phyloP scores from a whole-genome alignment of 1,140 invertebrate genomes.

The Drosophila sucinea region DNA sequence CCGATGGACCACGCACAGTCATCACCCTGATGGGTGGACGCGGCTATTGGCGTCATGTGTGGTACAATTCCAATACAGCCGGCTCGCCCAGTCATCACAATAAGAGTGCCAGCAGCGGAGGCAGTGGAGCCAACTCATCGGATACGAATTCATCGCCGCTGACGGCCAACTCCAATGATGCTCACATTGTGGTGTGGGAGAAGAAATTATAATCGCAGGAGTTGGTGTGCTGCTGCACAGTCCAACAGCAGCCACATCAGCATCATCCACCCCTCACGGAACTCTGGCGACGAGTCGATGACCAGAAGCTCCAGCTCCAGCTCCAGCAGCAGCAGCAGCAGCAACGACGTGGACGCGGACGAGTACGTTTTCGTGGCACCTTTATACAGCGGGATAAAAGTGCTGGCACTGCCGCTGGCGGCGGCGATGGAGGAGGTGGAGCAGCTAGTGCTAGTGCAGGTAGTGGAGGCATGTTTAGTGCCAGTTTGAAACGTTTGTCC shows the following conservation, averaged over 20 bases:
- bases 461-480: conserved; percentile 51
- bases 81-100: conserved; percentile 68
- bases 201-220: conserved; percentile 90
- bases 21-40: conserved; percentile 93
- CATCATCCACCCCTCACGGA: conserved; percentile 59
- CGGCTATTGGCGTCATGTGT: conserved; percentile 92
- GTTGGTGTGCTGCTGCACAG: conserved; percentile 75
- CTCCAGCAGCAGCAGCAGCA: conserved; percentile 26
- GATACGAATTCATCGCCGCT: conserved; percentile 49
- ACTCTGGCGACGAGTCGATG: conserved; percentile 51
- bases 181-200: conserved; percentile 95
- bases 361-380: conserved; percentile 70
- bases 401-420: conserved; percentile 18
- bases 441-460: conserved; percentile 8
- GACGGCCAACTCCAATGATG: conserved; percentile 89
- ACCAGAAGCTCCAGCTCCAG: conserved; percentile 31
- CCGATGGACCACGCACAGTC: conserved; percentile 88
- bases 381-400: conserved; percentile 59
- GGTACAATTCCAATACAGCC: conserved; percentile 84
- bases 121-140: conserved; percentile 28
- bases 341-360: conserved; percentile 51
- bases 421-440: background rate
- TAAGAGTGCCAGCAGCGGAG: conserved; percentile 74
- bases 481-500: conserved; percentile 67
- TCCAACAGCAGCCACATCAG: conserved; percentile 71